Percentiles rank a stretch among this genome's conserved stretches.
These are phyloP conservation scores for Carettochelys insculpta DNA, from an alignment of 2,113 vertebrate species.

Conservation along the genomic window DNA sequence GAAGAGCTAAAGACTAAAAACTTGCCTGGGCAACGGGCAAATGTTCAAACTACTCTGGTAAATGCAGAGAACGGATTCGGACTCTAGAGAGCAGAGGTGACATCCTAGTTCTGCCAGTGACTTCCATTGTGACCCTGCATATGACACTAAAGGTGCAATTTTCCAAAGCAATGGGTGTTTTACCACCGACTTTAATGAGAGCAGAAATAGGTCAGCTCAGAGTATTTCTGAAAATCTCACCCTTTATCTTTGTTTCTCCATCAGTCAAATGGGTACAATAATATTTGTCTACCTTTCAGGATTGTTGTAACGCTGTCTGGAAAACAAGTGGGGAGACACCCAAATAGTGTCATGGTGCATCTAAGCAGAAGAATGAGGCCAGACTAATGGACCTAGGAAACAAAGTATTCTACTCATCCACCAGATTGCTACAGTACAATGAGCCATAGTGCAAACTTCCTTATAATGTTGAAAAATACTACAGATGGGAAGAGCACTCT, in stretches of 20 bases:
- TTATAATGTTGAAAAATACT: background rate
- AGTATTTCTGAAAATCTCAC: slow-evolving; percentile 2
- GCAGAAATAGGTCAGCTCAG: background rate
- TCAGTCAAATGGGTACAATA: background rate
- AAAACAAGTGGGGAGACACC: background rate
- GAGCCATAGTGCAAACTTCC: rapidly evolving
- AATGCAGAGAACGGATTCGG: slow-evolving; percentile 4
- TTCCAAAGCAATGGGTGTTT: background rate
- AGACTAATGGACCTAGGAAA: background rate
- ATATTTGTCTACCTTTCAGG: background rate
- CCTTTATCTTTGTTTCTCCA: background rate
- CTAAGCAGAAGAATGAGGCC: background rate
- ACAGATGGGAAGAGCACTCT: background rate
- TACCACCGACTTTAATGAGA: slow-evolving; percentile 21
- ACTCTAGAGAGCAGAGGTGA: slow-evolving; percentile 1
- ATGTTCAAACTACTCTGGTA: slow-evolving; percentile 59
- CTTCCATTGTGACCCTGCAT: slow-evolving; percentile 1
- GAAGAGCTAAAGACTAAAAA: slow-evolving; percentile 61
- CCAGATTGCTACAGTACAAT: background rate
- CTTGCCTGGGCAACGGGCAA: slow-evolving; percentile 66
- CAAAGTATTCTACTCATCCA: background rate
- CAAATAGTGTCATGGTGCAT: background rate
- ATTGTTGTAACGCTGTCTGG: background rate
- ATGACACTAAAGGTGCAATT: background rate
- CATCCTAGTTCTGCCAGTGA: background rate